Evolutionary conservation across 2,113 vertebrate genomes (phyloP).

Genomic region (Muntiacus reevesi): DNA sequence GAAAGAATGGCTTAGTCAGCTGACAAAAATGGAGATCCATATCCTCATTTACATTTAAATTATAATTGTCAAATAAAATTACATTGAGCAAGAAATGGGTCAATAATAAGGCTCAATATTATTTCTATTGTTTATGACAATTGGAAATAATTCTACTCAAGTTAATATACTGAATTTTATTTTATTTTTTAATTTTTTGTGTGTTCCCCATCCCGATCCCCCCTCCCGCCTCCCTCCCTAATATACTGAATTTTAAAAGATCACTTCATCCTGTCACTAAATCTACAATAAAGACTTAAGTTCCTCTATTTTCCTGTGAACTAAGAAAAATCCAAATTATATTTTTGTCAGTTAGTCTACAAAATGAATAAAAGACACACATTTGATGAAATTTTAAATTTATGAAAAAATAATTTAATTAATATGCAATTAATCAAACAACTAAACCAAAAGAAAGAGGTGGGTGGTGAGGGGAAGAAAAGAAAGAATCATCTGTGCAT

Average conservation of each 20-base stretch:
- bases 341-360: neutral
- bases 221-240: neutral
- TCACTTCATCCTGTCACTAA: neutral
- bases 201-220: too few relatives aligned
- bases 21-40: neutral
- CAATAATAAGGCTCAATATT: neutral
- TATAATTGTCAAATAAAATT: constrained; percentile 51
- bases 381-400: constrained; percentile 7
- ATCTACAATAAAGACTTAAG: neutral
- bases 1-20: neutral
- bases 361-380: neutral
- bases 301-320: constrained; percentile 4
- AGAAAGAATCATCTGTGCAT: neutral
- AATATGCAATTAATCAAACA: constrained; percentile 10
- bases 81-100: neutral
- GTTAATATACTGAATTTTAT: neutral
- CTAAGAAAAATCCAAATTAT: constrained; percentile 8
- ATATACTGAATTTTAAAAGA: neutral
- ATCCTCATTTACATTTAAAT: constrained; percentile 7
- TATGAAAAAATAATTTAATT: neutral
- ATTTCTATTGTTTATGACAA: constrained; percentile 45
- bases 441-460: neutral
- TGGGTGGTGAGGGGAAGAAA: neutral
- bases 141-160: neutral
- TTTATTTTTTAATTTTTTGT: too few relatives aligned